Evolutionary conservation across 2,113 vertebrate genomes (phyloP).

Genomic region (Muscicapa adusta): DNA sequence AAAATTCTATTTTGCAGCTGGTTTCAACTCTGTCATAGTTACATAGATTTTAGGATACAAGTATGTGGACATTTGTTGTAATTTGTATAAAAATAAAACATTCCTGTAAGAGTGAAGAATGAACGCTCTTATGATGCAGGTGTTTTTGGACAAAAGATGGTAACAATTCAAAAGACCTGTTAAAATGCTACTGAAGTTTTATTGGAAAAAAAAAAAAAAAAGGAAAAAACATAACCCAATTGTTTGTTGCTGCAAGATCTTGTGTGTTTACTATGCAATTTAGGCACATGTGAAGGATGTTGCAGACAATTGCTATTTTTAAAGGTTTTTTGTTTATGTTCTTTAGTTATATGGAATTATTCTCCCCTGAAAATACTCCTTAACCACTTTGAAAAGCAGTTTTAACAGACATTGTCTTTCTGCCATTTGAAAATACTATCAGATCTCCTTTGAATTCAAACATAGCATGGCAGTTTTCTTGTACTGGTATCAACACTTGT

Average conservation of each 20-base stretch:
- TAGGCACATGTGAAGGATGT: background rate
- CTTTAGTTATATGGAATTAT: background rate
- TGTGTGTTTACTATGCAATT: background rate
- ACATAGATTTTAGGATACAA: background rate
- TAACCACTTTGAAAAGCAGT: background rate
- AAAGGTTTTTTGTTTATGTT: background rate
- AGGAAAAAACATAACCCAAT: background rate
- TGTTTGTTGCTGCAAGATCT: background rate
- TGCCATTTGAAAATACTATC: background rate
- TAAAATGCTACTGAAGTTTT: background rate
- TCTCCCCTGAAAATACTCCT: background rate
- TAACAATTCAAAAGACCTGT: background rate
- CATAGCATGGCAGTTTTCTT: background rate
- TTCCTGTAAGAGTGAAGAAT: background rate
- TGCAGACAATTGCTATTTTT: background rate
- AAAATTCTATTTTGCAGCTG: background rate
- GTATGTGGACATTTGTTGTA: background rate
- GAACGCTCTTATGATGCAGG: background rate
- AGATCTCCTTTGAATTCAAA: background rate
- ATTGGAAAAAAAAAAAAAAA: background rate
- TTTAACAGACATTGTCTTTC: background rate
- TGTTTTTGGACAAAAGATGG: conserved; percentile 18
- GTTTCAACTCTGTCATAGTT: background rate
- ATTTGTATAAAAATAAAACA: background rate
- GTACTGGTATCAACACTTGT: background rate